Evolutionary conservation across 2,113 vertebrate genomes (phyloP), one percentile per base, ranked within the genome.

Genomic region (Noturus placidus): DNA sequence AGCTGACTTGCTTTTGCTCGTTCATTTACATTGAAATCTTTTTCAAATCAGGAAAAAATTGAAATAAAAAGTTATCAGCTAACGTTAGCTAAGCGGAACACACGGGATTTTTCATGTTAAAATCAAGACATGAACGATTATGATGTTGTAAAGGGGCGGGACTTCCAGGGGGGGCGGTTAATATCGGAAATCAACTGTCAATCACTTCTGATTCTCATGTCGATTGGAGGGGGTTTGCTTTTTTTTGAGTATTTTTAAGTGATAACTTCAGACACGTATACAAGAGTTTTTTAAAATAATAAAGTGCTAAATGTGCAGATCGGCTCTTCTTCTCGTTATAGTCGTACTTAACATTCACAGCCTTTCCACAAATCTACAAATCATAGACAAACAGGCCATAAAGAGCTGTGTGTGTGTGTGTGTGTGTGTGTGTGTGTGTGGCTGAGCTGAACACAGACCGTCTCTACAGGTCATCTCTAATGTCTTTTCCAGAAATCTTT

Each of bases 401-500:
- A 80, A 30, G 20, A 22, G 15, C 54, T 78, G 59, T 67, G 52
- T 83, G 59, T 61, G 63, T n/a, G 63, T 70, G 67, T 70, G 79
- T 65, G 46, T 46, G 86, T 70, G 77, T 82, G 54, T 69, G 85
- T 85, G 79, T 57, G 80, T 27, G 70, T 10, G 25, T 54, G 76
- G 17, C 38, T 61, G 88, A 59, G 82, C 77, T 80, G 63, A 83
- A 89, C 69, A 82, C 59, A 59, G 59, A 4, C 61, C 33, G 80
- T 77, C 82, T 85, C 76, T 86, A n/a, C 86, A 89, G 87, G 84
- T 86, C 80, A 86, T 88, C 74, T 79, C 72, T 90, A 90, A 90
- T 90, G 89, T 88, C 70, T 90, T 90, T 90, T 76, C 89, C 89
- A 90, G 89, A 86, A 83, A 46, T 56, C 59, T 86, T 35, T 22